These are phyloP conservation scores for Tetrax tetrax DNA, from an alignment of 2,113 vertebrate genomes.

Conservation along the genomic window DNA sequence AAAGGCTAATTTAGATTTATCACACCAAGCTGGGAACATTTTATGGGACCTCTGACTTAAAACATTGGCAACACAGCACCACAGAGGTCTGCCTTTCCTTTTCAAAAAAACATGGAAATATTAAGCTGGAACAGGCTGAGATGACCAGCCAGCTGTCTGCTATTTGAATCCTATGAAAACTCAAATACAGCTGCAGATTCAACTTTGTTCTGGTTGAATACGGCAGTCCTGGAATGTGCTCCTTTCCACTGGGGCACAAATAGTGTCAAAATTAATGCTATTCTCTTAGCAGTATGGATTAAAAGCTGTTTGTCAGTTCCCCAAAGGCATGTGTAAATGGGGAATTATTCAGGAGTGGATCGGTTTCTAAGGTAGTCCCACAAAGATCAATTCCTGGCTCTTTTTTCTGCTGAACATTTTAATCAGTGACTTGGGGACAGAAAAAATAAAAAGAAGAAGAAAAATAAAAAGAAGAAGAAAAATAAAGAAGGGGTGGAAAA, in stretches of 20 bases:
- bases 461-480: too few species aligned
- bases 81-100: not conserved
- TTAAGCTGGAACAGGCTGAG: not conserved
- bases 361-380: not conserved
- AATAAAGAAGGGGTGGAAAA: not conserved
- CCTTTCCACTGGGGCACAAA: not conserved
- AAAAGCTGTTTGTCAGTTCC: slow-evolving; percentile 22
- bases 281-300: slow-evolving; percentile 2
- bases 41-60: slow-evolving; percentile 22
- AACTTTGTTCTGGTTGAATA: slow-evolving; percentile 25
- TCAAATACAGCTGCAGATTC: slow-evolving; percentile 38
- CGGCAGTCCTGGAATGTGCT: not conserved
- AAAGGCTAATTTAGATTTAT: not conserved
- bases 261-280: slow-evolving; percentile 26
- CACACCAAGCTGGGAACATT: not conserved
- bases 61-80: not conserved
- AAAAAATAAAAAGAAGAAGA: not conserved
- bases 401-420: not conserved
- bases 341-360: not conserved
- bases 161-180: slow-evolving; percentile 34
- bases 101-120: not conserved
- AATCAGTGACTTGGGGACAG: not conserved
- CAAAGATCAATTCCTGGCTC: not conserved
- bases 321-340: not conserved
- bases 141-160: slow-evolving; percentile 34